Conservation (phyloP, 2,888 invertebrate genomes). For the Automeris io region DNA sequence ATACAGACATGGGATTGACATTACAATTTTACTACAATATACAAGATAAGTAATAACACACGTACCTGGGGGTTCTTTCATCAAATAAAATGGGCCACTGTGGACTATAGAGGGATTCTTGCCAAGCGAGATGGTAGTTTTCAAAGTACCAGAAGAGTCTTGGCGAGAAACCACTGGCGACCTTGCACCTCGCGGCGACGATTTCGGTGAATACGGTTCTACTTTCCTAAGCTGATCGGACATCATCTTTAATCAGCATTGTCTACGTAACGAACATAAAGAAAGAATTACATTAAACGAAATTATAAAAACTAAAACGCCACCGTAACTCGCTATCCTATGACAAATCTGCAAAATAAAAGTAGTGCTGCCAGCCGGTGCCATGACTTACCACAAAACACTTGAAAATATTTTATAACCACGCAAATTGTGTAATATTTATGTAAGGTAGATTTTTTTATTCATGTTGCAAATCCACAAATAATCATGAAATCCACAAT, state of each 20-base stretch:
- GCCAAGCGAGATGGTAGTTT: slow-evolving; percentile 97
- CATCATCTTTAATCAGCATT: slow-evolving; percentile 88
- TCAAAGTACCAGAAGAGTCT: slow-evolving; percentile 97
- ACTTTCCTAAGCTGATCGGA: slow-evolving; percentile 94
- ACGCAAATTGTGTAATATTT: too few species aligned
- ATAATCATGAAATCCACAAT: too few species aligned
- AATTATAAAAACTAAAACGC: slow-evolving; percentile 55
- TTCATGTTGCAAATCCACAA: too few species aligned
- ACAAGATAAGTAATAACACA: too few species aligned
- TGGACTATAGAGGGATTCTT: slow-evolving; percentile 98
- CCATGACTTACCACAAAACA: too few species aligned
- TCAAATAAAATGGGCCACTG: slow-evolving; percentile 98
- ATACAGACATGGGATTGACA: too few species aligned
- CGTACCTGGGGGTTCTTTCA: slow-evolving; percentile 96
- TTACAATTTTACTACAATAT: too few species aligned
- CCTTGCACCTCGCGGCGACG: slow-evolving; percentile 94
- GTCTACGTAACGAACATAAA: slow-evolving; percentile 57
- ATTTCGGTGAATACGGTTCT: slow-evolving; percentile 96
- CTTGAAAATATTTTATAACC: too few species aligned
- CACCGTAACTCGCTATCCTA: slow-evolving; percentile 34
- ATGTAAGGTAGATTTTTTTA: too few species aligned
- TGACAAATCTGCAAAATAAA: slow-evolving; percentile 39
- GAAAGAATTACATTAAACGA: slow-evolving; percentile 56
- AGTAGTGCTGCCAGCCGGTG: slow-evolving; percentile 4
- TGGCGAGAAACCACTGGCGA: slow-evolving; percentile 97